Percentiles rank a stretch among this genome's conserved stretches.
Evolutionary conservation across 35 echinoderm and acorn worm genomes (phyloP).

Genomic region (Lytechinus variegatus): DNA sequence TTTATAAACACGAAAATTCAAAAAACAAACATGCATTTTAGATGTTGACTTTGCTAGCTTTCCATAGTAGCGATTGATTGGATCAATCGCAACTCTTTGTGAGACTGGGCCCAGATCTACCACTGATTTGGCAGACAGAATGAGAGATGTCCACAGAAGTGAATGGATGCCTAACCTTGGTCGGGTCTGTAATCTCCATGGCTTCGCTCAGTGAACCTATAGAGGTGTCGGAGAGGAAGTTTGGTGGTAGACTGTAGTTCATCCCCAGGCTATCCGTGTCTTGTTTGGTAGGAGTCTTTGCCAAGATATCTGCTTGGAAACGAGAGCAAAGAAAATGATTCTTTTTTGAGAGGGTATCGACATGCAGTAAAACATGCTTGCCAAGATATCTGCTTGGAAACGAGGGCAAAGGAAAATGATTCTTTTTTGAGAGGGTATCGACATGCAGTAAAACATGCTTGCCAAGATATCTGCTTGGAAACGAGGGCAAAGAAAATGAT

Average conservation of each 20-base stretch:
- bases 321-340: background rate
- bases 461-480: conserved; percentile 53
- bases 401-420: too few species aligned
- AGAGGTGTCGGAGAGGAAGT: conserved; percentile 33
- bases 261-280: conserved; percentile 62
- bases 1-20: too few species aligned
- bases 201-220: conserved; percentile 30
- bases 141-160: too few species aligned
- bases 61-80: too few species aligned
- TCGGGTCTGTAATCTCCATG: conserved; percentile 28
- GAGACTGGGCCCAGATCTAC: too few species aligned
- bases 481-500: background rate
- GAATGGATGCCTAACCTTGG: background rate
- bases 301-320: conserved; percentile 52
- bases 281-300: conserved; percentile 71
- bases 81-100: too few species aligned
- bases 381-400: too few species aligned
- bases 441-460: background rate
- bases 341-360: background rate
- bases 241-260: conserved; percentile 46
- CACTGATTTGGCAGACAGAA: too few species aligned
- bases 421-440: too few species aligned
- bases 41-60: too few species aligned
- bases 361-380: too few species aligned
- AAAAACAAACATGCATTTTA: too few species aligned